Base-by-base conservation (phyloP, 2,888 invertebrate genomes). In the Bedellia somnulentella region DNA sequence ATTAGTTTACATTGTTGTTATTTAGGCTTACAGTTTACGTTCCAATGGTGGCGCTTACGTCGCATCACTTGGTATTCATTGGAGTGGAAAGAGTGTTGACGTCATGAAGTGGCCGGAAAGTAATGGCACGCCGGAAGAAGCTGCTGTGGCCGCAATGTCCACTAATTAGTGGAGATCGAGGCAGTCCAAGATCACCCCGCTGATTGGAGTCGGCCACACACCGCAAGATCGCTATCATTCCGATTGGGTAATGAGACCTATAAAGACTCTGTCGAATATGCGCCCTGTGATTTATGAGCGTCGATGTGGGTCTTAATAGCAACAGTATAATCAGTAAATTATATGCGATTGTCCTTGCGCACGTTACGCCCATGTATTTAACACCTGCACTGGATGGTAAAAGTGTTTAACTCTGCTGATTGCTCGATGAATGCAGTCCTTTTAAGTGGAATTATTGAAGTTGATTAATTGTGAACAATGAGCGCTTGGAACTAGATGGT, bases 181-280 rank as follows among this genome's bases (percentile, higher is more conserved):
- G 52, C 52, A 56, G 61, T 43, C 50, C 53, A 49, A 24, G 58
- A 61, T 58, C 55, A 46, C 46, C 48, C 47, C 43, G 47, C 53
- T 46, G 56, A 59, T 57, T 58, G 49, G 52, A 52, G 49, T 52
- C n/a, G 46, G 49, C 50, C 45, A 43, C 49, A 49, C 48, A 45
- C 40, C 42, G 14, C 44, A 23, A 39, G 59, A 61, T 60, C 54
- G 49, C 50, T 48, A 56, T 58, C 53, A 37, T 14, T 37, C 35
- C 46, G 55, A 57, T 62, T 62, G 47, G 43, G 50, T 57, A 62
- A 58, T 52, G 45, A 49, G 37, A 49, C 66, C 66, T 63, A 68
- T 68, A 66, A 68, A 54, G 57, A 63, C 40, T 57, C 58, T 53
- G 53, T 47, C 55, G 57, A 60, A 57, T 54, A 59, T 44, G 49